Conservation (phyloP, 1,140 invertebrate genomes). For the Wiebesia pumilae region DNA sequence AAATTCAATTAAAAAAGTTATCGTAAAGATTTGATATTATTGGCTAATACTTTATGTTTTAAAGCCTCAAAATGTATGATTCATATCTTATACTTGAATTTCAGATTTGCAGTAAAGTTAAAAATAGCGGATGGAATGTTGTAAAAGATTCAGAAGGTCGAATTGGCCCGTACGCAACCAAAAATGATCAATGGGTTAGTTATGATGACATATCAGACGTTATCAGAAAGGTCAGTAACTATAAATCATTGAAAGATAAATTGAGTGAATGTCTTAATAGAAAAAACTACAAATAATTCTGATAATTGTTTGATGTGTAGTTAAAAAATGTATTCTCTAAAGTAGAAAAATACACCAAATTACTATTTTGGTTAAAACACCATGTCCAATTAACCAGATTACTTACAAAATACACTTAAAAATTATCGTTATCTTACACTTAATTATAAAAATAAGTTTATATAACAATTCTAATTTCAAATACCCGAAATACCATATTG, state of each 20-base stretch:
- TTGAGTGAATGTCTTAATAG: background rate
- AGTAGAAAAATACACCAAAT: no score
- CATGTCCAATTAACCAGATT: no score
- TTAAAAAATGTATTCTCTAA: no score
- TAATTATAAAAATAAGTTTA: no score
- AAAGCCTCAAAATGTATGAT: background rate
- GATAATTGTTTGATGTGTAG: no score
- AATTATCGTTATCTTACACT: no score
- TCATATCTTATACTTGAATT: background rate
- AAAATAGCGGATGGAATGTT: constrained; percentile 80
- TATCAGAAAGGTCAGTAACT: constrained; percentile 68
- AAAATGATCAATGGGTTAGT: constrained; percentile 87
- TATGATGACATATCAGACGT: constrained; percentile 85
- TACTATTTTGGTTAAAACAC: no score
- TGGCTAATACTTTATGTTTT: background rate
- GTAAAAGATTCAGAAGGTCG: constrained; percentile 78
- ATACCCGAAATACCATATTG: no score
- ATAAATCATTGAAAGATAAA: background rate
- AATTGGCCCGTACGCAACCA: constrained; percentile 84
- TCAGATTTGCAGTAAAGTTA: constrained; percentile 80
- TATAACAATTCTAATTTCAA: no score
- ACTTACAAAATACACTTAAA: no score
- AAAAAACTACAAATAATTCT: background rate
- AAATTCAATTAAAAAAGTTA: background rate
- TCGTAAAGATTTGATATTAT: background rate